Evolutionary conservation across 64 coral and sea anemone genomes (phyloP).

Genomic region (Anthopleura sola): DNA sequence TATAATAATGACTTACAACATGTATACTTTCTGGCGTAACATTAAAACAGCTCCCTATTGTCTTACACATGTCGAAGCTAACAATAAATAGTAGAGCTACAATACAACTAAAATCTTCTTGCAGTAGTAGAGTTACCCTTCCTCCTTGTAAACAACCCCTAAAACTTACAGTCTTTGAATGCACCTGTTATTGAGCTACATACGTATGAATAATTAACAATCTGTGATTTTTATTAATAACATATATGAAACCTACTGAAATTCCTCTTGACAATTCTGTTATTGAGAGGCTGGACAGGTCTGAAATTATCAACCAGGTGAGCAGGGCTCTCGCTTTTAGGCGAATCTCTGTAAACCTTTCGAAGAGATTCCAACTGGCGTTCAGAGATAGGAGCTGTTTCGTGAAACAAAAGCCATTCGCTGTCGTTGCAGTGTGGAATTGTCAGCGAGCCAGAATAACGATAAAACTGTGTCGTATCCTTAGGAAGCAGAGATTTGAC

Average conservation of each 20-base stretch:
- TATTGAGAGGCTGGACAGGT: constrained; percentile 54
- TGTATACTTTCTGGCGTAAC: no score
- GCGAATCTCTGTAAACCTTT: constrained; percentile 9
- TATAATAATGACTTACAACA: no score
- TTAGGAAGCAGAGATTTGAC: constrained; percentile 49
- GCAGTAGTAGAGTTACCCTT: no score
- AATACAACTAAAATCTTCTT: no score
- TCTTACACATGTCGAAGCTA: no score
- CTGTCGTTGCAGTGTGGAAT: constrained; percentile 63
- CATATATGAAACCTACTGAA: constrained; percentile 50
- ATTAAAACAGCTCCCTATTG: no score
- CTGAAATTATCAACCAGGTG: constrained; percentile 73
- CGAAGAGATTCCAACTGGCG: constrained; percentile 55
- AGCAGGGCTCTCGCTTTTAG: constrained; percentile 33
- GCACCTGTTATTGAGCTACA: background rate
- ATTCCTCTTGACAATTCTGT: constrained; percentile 58
- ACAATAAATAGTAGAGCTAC: background rate
- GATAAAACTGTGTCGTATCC: constrained; percentile 40
- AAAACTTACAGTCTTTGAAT: no score
- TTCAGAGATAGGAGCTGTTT: constrained; percentile 41
- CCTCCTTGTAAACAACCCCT: no score
- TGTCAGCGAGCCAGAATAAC: constrained; percentile 76
- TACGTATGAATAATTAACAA: background rate
- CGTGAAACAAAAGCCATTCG: constrained; percentile 87
- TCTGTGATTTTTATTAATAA: background rate